Conservation (phyloP, 2,888 invertebrate genomes). For the Clusia tigrina region DNA sequence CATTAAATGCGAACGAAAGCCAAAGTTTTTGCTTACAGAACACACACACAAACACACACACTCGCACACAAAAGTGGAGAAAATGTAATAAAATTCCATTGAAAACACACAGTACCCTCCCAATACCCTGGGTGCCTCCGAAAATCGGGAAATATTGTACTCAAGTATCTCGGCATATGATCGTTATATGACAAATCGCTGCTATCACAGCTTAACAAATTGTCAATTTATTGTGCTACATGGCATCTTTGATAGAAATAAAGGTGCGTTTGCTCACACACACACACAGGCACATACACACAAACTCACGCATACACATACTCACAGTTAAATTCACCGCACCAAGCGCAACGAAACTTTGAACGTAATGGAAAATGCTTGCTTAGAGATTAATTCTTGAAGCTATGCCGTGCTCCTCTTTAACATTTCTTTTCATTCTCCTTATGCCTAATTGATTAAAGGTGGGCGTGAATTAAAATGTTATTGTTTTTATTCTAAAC, state of each 20-base stretch:
- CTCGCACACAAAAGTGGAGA: too few relatives aligned
- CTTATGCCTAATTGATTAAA: neutral
- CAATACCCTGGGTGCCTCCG: too few relatives aligned
- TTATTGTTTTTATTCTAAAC: neutral
- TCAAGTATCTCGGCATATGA: neutral
- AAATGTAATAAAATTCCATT: too few relatives aligned
- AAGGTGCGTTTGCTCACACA: slow-evolving; percentile 1
- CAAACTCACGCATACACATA: neutral
- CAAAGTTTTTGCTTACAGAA: neutral
- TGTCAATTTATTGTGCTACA: slow-evolving; percentile 30
- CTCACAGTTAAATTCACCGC: neutral
- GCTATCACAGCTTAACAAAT: slow-evolving; percentile 37
- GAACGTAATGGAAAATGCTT: neutral
- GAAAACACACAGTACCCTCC: too few relatives aligned
- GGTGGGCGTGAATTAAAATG: neutral
- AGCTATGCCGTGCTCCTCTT: neutral
- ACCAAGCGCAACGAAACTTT: neutral
- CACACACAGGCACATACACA: neutral
- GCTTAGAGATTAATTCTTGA: neutral
- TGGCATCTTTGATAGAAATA: neutral
- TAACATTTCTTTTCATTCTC: neutral
- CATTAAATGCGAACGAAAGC: slow-evolving; percentile 45
- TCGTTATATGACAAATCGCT: slow-evolving; percentile 35
- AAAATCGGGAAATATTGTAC: too few relatives aligned
- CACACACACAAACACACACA: too few relatives aligned